Percentiles rank a stretch among this genome's conserved stretches.
Evolutionary conservation across 1,140 invertebrate genomes (phyloP).

Genomic region (Latrodectus geometricus): DNA sequence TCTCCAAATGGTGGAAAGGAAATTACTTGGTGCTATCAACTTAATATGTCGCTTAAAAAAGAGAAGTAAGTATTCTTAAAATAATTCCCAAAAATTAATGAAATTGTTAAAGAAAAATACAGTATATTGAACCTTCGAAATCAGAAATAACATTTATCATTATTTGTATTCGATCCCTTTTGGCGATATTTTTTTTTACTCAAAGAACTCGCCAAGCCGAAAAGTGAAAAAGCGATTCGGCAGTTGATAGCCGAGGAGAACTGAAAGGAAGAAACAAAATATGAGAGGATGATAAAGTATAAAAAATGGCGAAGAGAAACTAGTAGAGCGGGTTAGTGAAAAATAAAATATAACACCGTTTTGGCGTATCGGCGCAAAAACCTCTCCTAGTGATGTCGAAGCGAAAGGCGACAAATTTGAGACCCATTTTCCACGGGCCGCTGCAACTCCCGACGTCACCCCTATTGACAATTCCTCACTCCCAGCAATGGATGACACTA

Average conservation of each 20-base stretch:
- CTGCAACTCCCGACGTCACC: constrained; percentile 12
- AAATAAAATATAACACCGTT: constrained; percentile 11
- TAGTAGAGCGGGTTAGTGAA: neutral
- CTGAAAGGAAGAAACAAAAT: neutral
- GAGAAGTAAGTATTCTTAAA: too few species aligned
- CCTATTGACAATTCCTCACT: constrained; percentile 23
- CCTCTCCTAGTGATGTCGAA: neutral
- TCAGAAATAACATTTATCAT: too few species aligned
- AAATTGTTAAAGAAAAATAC: too few species aligned
- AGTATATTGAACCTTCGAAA: too few species aligned
- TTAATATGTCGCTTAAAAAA: too few species aligned
- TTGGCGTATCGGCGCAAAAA: constrained; percentile 13
- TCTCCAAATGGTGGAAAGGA: too few species aligned
- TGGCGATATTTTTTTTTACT: neutral
- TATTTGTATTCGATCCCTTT: constrained; percentile 33
- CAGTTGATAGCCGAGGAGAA: neutral
- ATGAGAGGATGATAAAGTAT: too few species aligned
- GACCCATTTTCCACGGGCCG: constrained; percentile 54
- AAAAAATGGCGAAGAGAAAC: neutral
- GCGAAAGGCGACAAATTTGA: constrained; percentile 53
- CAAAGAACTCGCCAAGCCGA: constrained; percentile 27
- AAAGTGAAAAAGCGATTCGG: constrained; percentile 31
- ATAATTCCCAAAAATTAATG: too few species aligned
- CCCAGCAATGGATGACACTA: constrained; percentile 4
- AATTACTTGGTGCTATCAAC: too few species aligned